phyloP scores from a whole-genome alignment of 2,888 invertebrate genomes.

The Philhelius pedissequus region DNA sequence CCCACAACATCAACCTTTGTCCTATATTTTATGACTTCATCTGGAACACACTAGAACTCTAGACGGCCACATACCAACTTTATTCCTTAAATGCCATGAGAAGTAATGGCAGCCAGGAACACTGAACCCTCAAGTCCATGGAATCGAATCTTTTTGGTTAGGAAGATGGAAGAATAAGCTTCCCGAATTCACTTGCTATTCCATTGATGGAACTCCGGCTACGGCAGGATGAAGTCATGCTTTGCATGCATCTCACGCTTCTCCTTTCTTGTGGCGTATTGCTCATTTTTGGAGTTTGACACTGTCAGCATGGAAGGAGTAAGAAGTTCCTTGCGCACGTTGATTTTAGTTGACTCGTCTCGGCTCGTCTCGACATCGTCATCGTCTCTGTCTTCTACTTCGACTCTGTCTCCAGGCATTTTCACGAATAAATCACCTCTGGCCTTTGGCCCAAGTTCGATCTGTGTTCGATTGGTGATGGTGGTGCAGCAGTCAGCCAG shows the following conservation, averaged over 20 bases:
- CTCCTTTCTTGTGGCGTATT: constrained; percentile 27
- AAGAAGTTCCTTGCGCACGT: not conserved
- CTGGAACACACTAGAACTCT: constrained; percentile 59
- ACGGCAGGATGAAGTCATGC: constrained; percentile 52
- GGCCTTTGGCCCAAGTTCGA: constrained; percentile 66
- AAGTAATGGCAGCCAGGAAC: constrained; percentile 19
- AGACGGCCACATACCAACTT: not conserved
- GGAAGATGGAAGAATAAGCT: constrained; percentile 1
- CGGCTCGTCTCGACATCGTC: constrained; percentile 14
- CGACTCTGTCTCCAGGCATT: constrained; percentile 39
- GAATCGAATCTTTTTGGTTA: constrained; percentile 45
- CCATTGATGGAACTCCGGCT: constrained; percentile 19
- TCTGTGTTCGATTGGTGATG: constrained; percentile 58
- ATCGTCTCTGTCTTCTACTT: constrained; percentile 11
- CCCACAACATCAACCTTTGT: constrained; percentile 64
- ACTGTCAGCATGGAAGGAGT: not conserved
- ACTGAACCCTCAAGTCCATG: constrained; percentile 1
- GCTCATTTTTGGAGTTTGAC: constrained; percentile 48
- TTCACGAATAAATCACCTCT: constrained; percentile 68
- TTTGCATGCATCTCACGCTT: constrained; percentile 54
- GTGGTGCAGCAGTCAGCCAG: constrained; percentile 47
- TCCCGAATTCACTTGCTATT: constrained; percentile 59
- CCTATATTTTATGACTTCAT: constrained; percentile 68
- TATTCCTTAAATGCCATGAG: constrained; percentile 39
- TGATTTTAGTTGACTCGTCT: constrained; percentile 1